These are phyloP conservation scores for Himantopus leucocephalus DNA, from an alignment of 2,113 vertebrate species.

Conservation along the genomic window DNA sequence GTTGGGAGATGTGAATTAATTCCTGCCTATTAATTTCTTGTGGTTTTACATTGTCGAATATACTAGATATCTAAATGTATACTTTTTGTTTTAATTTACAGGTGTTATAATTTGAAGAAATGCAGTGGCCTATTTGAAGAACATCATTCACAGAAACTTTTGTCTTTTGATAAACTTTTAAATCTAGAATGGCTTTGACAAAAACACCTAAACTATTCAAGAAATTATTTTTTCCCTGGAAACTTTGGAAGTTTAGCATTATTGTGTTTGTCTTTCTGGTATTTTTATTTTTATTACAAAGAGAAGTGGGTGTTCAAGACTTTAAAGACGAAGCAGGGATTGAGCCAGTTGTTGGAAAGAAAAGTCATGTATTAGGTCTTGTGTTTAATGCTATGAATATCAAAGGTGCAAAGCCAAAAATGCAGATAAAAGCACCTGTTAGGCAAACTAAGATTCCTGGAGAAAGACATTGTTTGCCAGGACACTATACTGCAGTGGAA, in stretches of 20 bases:
- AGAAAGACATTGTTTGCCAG: constrained; percentile 80
- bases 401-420: constrained; percentile 91
- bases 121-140: constrained; percentile 55
- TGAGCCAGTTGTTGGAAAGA: constrained; percentile 81
- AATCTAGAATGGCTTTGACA: constrained; percentile 82
- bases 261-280: constrained; percentile 87
- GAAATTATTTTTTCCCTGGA: constrained; percentile 72
- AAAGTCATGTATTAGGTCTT: constrained; percentile 86
- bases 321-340: constrained; percentile 84
- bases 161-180: constrained; percentile 23
- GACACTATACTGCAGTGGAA: constrained; percentile 88
- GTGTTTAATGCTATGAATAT: constrained; percentile 93
- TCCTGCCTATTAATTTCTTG: not conserved
- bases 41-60: not conserved
- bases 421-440: constrained; percentile 94
- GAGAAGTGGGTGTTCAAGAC: constrained; percentile 87
- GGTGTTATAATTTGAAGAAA: constrained; percentile 63
- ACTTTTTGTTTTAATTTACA: constrained; percentile 59
- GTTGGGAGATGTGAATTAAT: not conserved
- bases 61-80: not conserved
- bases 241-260: constrained; percentile 83
- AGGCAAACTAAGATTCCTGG: constrained; percentile 74
- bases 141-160: constrained; percentile 14
- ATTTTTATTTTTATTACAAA: constrained; percentile 93
- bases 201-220: constrained; percentile 79